Base-by-base conservation (phyloP, 2,113 vertebrate genomes). In the Poecilia latipinna region DNA sequence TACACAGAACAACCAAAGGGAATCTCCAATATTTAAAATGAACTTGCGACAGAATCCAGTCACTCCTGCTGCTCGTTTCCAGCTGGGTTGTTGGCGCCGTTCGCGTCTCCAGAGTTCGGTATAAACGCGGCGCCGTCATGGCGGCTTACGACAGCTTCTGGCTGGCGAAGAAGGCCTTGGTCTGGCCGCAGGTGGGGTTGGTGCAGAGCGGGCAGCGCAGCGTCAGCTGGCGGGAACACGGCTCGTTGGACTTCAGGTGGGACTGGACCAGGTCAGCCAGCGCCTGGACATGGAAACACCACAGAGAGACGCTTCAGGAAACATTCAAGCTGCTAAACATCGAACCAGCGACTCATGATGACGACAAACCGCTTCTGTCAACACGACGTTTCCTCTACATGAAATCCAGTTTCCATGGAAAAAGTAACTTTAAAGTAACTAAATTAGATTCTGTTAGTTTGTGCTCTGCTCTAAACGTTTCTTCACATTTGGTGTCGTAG, bases 141-240 rank as follows among this genome's bases (percentile, higher is more conserved):
- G 44, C 42, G 71, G 35, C 48, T 12, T 84, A 86, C 29, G 94
- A 96, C 78, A 90, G 94, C 32, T 92, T 91, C 83, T 98, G 97
- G 66, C 12, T 89, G 60, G 90, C 63, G 72, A 99, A 99, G 93
- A 99, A 99, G 29, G 95, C 95, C 86, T 98, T 99, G 15, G 95
- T 91, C 79, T 96, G 88, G 79, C 92, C 93, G 82, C 98, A 99
- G 74, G 95, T 93, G 0, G 98, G 97, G 86, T 99, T 99, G 24
- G 95, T 93, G 11, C 98, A 99, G 48, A 99, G 94, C 0, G 98
- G 98, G 37, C 98, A 99, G 79, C 96, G 95, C 48, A 99, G 95
- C 4, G 95, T 96, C 84, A 99, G 87, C 95, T 99, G 98, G 54
- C 94, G 94, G n/a, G 98, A 99, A 83, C 97, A 99, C 37, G 95